These are phyloP conservation scores for Monoplex corrugatus DNA, from an alignment of 2,888 invertebrate species.

Conservation along the genomic window DNA sequence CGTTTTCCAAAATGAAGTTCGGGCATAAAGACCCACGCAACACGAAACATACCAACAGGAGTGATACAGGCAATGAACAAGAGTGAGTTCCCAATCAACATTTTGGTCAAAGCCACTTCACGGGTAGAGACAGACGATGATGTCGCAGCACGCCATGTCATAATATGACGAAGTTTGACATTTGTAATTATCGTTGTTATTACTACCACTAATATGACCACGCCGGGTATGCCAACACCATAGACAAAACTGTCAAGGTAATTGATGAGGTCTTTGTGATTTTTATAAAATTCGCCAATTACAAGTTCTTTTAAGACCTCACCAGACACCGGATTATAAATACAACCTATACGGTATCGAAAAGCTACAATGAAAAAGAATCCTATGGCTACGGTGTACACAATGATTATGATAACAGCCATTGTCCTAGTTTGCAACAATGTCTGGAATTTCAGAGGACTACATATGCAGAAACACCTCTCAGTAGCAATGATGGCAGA, in stretches of 20 bases:
- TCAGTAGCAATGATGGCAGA: conserved; percentile 1
- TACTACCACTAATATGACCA: not conserved
- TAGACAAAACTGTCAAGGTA: not conserved
- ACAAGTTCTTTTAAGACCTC: too few relatives aligned
- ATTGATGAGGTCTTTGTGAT: not conserved
- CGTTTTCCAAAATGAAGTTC: not conserved
- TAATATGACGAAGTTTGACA: not conserved
- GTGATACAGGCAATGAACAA: conserved; percentile 5
- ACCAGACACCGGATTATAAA: not conserved
- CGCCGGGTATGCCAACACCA: not conserved
- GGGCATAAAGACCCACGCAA: conserved; percentile 16
- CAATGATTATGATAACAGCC: conserved; percentile 7
- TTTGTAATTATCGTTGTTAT: conserved; percentile 1
- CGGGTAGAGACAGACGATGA: conserved; percentile 1
- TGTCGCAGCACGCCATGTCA: not conserved
- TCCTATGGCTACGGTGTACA: not conserved
- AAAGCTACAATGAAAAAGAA: not conserved
- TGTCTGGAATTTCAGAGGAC: not conserved
- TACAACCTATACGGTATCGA: not conserved
- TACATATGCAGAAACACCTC: conserved; percentile 1
- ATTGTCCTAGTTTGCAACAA: conserved; percentile 28
- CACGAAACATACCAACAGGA: not conserved
- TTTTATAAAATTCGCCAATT: not conserved
- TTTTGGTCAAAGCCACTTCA: conserved; percentile 29
- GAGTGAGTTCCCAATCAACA: not conserved